A percentile compares a stretch with the other conserved stretches of the same genome.
Conservation (phyloP, 2,888 invertebrate species). For the Cryptus viduatorius region DNA sequence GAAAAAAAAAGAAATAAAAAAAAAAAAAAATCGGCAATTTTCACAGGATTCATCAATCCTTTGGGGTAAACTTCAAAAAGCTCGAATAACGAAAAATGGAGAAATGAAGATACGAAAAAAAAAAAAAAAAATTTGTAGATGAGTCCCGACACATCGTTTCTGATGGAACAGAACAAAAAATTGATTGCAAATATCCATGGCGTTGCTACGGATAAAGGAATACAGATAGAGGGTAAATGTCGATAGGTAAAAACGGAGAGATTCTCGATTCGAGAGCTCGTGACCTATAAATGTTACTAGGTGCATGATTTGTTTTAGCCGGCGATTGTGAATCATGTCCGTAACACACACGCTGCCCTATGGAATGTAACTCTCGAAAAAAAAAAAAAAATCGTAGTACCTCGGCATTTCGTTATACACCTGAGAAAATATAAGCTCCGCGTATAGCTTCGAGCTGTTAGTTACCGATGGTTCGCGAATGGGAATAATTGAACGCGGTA, state of each 20-base stretch:
- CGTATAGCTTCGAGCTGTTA: constrained; percentile 43
- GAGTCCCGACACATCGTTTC: background rate
- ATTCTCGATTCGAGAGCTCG: constrained; percentile 7
- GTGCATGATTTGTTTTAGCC: background rate
- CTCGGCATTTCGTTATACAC: constrained; percentile 2
- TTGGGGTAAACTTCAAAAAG: background rate
- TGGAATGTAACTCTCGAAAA: constrained; percentile 23
- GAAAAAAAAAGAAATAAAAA: background rate
- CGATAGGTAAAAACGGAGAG: background rate
- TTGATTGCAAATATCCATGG: background rate
- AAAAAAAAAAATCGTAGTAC: constrained; percentile 4
- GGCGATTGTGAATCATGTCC: constrained; percentile 44
- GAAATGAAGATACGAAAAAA: background rate
- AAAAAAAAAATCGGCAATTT: background rate
- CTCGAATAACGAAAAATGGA: background rate
- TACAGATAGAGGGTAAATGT: background rate
- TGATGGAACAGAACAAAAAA: background rate
- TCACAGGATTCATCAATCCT: background rate
- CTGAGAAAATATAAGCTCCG: constrained; percentile 20
- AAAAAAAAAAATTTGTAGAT: background rate
- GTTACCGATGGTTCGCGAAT: constrained; percentile 37
- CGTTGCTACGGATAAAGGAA: background rate
- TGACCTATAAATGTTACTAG: background rate
- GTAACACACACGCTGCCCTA: constrained; percentile 14
- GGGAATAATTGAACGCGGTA: constrained; percentile 52